These are phyloP conservation scores for Macroteleia sp. DNA, from an alignment of 2,888 invertebrate species.

Conservation along the genomic window DNA sequence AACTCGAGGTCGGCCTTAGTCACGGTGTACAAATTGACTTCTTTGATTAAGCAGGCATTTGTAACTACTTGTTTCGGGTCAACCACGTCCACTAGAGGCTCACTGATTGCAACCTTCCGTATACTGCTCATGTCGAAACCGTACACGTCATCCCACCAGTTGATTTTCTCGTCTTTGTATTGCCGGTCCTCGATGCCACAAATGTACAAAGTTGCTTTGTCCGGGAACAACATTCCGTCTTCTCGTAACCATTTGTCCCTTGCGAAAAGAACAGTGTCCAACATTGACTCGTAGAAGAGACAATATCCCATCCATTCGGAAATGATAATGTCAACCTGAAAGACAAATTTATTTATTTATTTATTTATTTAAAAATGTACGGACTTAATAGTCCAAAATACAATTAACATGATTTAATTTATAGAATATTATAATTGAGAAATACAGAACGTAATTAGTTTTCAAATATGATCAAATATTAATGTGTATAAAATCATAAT, in stretches of 20 bases:
- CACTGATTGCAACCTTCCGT: constrained; percentile 97
- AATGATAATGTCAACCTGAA: constrained; percentile 91
- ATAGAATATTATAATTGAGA: no score
- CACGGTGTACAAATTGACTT: constrained; percentile 99
- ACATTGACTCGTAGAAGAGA: constrained; percentile 99
- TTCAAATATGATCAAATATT: no score
- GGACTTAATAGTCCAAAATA: no score
- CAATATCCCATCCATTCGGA: constrained; percentile 94
- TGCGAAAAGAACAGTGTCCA: constrained; percentile 99
- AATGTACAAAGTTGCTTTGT: constrained; percentile 95
- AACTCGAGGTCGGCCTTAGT: constrained; percentile 97
- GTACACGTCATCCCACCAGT: constrained; percentile 99
- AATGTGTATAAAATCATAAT: no score
- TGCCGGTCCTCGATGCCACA: constrained; percentile 98
- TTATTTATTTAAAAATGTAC: background rate
- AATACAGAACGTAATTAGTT: no score
- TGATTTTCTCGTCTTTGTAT: constrained; percentile 99
- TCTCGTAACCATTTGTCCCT: constrained; percentile 98
- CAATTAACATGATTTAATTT: no score
- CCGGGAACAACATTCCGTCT: constrained; percentile 97
- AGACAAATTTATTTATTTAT: no score
- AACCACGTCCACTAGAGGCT: constrained; percentile 99
- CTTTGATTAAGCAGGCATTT: constrained; percentile 96
- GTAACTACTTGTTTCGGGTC: constrained; percentile 99
- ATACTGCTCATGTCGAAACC: constrained; percentile 99